phyloP scores from a whole-genome alignment of 2,888 invertebrate genomes.

The Camponotus fellah region DNA sequence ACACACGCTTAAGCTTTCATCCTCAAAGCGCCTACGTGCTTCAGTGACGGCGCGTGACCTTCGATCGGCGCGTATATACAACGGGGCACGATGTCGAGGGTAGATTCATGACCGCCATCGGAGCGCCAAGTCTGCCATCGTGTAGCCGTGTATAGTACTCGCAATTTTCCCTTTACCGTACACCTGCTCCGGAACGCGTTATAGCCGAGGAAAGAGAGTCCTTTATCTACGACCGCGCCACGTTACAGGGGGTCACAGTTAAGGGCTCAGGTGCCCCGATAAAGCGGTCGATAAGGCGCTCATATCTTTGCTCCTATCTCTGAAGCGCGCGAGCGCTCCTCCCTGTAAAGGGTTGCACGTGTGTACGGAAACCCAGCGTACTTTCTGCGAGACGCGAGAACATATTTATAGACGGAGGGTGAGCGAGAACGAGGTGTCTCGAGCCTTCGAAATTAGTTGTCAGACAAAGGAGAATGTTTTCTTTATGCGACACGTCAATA shows the following conservation, averaged over 20 bases:
- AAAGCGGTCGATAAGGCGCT: slow-evolving; percentile 61
- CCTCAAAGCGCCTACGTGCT: slow-evolving; percentile 38
- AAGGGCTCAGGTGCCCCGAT: slow-evolving; percentile 69
- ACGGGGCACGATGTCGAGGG: slow-evolving; percentile 47
- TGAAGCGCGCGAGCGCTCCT: slow-evolving; percentile 11
- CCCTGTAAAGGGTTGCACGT: not conserved
- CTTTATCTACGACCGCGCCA: slow-evolving; percentile 60
- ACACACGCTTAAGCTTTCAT: not conserved
- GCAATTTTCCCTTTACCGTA: slow-evolving; percentile 61
- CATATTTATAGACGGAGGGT: not conserved
- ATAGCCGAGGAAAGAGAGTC: slow-evolving; percentile 47
- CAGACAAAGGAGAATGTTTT: not conserved
- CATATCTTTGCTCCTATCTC: slow-evolving; percentile 44
- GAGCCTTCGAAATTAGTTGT: not conserved
- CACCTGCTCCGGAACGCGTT: slow-evolving; percentile 65
- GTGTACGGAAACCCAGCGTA: slow-evolving; percentile 6
- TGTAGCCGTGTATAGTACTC: slow-evolving; percentile 38
- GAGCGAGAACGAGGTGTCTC: slow-evolving; percentile 5
- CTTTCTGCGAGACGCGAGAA: slow-evolving; percentile 10
- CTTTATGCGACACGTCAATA: not conserved
- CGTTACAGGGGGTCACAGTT: slow-evolving; percentile 55
- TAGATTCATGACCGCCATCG: slow-evolving; percentile 62
- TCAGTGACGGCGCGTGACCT: slow-evolving; percentile 63
- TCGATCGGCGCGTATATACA: slow-evolving; percentile 53
- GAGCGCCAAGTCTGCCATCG: slow-evolving; percentile 26